Evolutionary conservation across 2,888 invertebrate genomes (phyloP), one percentile per base, ranked within the genome.

Genomic region (Pemphredon lugubris): DNA sequence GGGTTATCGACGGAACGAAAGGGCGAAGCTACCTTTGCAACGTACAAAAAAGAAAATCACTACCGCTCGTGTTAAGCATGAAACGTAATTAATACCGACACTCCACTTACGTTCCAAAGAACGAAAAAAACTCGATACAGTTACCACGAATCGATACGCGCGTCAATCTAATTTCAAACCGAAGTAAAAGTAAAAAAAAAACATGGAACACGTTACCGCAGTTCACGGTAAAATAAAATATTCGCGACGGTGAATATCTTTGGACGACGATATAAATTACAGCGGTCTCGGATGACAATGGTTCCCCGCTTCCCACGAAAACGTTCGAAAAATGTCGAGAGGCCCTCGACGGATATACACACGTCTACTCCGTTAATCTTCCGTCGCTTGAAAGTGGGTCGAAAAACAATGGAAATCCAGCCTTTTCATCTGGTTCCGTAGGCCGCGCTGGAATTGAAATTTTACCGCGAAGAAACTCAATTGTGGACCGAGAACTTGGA

Each of bases 341-440:
- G 26, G 44, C 64, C 73, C 78, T 83, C 84, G 76, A 75, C 75
- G 66, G 73, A 77, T 80, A 79, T 68, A 79, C 73, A 71, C 71
- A 75, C 74, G 75, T 71, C 73, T 70, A 60, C 77, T 79, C 81
- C 80, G 84, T 87, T 86, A 86, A 86, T 87, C 86, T 85, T 81
- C 59, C 76, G 81, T 83, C 81, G 79, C 69, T 77, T 78, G 77
- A 75, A 87, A 86, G 83, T 84, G 83, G 86, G 83, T 84, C 84
- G 85, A 68, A 79, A 83, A 83, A 87, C 86, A 87, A 86, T 86
- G 75, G 78, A 73, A 72, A 59, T 73, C 58, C 75, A 59, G 67
- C 48, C 61, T 68, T 75, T 72, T 74, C 71, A 64, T 71, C 67
- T 13, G 65, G 23, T 51, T 57, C 37, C 65, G 61, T 54, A 32